Base-by-base conservation (phyloP, 2,888 invertebrate genomes). In the Monopis laevigella region DNA sequence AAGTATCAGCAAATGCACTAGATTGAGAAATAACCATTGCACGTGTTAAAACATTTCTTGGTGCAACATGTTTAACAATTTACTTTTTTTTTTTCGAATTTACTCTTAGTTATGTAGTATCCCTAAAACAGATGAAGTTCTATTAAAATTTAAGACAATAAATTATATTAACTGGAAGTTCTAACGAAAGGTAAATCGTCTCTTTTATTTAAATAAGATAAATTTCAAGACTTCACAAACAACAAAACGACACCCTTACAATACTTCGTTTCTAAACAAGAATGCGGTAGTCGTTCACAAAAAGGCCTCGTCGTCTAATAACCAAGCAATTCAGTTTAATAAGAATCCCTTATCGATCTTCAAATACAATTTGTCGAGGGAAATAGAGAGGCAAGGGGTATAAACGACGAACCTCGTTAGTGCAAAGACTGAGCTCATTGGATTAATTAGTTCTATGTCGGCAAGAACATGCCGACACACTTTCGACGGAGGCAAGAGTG, bases 401-500 rank as follows among this genome's bases (percentile, higher is more conserved):
- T 60, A 69, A 72, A 71, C 66, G 71, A 71, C 73, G 63, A 62
- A 58, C 60, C 66, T 73, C 65, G 73, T 74, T 75, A 73, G 65
- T 60, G 62, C 65, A 63, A 67, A 73, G 67, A 64, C 62, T 62
- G 62, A 63, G 63, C 62, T 74, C 68, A 75, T 75, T 72, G 70
- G 72, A 75, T 75, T 75, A 77, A 77, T 75, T 74, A 72, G 72
- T 72, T 65, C 59, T 58, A 55, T 58, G 63, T 66, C 67, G 57
- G 57, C 54, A 48, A 52, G 55, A 65, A 21, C 24, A 5, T 8
- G 8, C 59, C 59, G 62, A 58, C 67, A 66, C 65, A 69, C 65
- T 65, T 67, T 60, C 54, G 45, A 48, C 56, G 49, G 48, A 39
- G 48, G 48, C 28, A 50, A 54, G 50, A 59, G 28, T 29, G 16